Conservation (phyloP, 2,797 vertebrate species). For the Sebastes iracundus region DNA sequence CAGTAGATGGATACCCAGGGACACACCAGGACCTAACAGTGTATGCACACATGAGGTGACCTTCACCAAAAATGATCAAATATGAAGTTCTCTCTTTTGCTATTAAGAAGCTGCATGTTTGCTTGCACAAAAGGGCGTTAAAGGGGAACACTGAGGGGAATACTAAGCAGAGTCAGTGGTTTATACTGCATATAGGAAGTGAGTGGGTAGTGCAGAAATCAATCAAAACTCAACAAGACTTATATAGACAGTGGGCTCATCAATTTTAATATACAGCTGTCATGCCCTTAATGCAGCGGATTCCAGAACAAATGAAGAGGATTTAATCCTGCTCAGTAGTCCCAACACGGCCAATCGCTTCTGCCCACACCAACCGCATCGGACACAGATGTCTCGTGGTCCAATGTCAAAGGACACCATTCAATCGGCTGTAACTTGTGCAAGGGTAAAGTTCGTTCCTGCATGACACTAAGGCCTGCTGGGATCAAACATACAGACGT, state of each 20-base stretch:
- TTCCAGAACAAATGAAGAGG: conserved; percentile 37
- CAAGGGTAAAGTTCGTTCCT: conserved; percentile 20
- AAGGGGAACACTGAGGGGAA: conserved; percentile 13
- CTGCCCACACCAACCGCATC: conserved; percentile 1
- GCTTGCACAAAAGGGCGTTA: conserved; percentile 25
- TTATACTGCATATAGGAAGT: conserved; percentile 30
- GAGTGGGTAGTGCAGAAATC: conserved; percentile 33
- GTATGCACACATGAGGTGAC: conserved; percentile 15
- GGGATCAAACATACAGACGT: conserved; percentile 21
- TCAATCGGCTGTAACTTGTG: conserved; percentile 26
- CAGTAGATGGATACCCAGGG: not conserved
- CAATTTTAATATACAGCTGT: conserved; percentile 40
- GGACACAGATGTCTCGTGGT: conserved; percentile 39
- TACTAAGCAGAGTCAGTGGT: conserved; percentile 26
- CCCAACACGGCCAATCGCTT: conserved; percentile 12
- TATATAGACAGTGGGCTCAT: conserved; percentile 24
- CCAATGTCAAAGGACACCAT: conserved; percentile 5
- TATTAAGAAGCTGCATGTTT: conserved; percentile 27
- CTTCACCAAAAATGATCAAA: conserved; percentile 31
- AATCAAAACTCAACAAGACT: conserved; percentile 37
- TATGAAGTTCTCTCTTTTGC: conserved; percentile 30
- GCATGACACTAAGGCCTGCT: conserved; percentile 2
- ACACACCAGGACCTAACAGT: not conserved
- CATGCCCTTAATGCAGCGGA: conserved; percentile 26
- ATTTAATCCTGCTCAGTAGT: conserved; percentile 47